Evolutionary conservation across 2,113 vertebrate species (phyloP).

Genomic region (Myiagra hebetior): DNA sequence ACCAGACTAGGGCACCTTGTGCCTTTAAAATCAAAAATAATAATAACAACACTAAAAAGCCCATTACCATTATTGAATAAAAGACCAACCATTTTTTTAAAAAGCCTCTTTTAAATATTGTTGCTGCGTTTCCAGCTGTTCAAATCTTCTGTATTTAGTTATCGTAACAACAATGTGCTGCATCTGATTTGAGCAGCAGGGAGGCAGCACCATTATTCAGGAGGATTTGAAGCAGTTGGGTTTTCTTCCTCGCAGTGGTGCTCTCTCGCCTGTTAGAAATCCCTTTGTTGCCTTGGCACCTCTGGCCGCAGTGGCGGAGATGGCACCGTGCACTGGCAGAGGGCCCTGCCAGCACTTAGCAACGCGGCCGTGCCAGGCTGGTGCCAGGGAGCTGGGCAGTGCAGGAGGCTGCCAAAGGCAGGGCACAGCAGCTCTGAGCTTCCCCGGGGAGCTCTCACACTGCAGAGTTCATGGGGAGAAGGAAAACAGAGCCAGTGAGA

Average conservation of each 20-base stretch:
- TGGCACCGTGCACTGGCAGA: background rate
- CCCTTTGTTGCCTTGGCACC: constrained; percentile 43
- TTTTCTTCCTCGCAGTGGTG: constrained; percentile 59
- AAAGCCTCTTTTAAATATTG: constrained; percentile 69
- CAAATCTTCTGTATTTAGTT: constrained; percentile 72
- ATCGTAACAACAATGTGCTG: constrained; percentile 71
- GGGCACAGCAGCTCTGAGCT: background rate
- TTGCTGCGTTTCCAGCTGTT: constrained; percentile 76
- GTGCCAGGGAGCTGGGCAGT: accelerated
- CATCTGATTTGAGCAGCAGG: constrained; percentile 73
- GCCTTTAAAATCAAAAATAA: constrained; percentile 50
- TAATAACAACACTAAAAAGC: background rate
- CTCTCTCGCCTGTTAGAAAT: constrained; percentile 25
- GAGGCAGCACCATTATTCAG: constrained; percentile 64
- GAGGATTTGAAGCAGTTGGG: constrained; percentile 47
- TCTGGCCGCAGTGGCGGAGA: background rate
- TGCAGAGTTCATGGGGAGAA: background rate
- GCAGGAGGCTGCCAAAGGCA: accelerated
- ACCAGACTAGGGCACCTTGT: background rate
- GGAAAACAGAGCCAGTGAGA: accelerated
- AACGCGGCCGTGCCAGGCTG: background rate
- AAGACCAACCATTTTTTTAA: constrained; percentile 53
- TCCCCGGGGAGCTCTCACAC: accelerated
- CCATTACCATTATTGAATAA: constrained; percentile 69
- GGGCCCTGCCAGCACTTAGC: background rate